Conservation (phyloP, 2,113 vertebrate species). For the Hyla sarda region DNA sequence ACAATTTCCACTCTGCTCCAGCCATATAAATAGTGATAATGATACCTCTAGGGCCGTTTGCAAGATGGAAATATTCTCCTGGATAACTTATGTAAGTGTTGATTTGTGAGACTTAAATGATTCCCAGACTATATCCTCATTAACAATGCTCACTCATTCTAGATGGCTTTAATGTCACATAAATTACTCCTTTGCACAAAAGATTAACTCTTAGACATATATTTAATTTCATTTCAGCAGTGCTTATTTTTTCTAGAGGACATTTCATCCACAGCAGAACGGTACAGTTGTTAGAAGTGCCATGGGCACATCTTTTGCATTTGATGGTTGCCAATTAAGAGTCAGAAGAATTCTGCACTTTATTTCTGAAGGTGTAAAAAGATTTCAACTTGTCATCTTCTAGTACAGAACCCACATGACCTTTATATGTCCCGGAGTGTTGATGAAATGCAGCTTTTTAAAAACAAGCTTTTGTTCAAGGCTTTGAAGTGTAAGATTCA, state of each 20-base stretch:
- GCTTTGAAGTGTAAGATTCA: slow-evolving; percentile 81
- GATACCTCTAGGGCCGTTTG: background rate
- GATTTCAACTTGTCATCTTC: slow-evolving; percentile 60
- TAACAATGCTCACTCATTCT: background rate
- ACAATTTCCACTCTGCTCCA: background rate
- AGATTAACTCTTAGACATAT: slow-evolving; percentile 2
- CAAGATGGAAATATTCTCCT: background rate
- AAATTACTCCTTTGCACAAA: background rate
- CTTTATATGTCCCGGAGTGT: slow-evolving; percentile 73
- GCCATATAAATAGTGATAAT: background rate
- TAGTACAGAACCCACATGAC: slow-evolving; percentile 60
- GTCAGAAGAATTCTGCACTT: slow-evolving; percentile 55
- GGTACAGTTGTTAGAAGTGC: slow-evolving; percentile 22
- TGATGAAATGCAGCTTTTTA: slow-evolving; percentile 71
- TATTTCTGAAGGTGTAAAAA: slow-evolving; percentile 57
- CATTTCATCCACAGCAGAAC: slow-evolving; percentile 1
- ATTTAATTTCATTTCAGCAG: slow-evolving; percentile 29
- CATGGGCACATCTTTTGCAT: background rate
- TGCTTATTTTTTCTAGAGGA: slow-evolving; percentile 3
- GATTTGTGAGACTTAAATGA: background rate
- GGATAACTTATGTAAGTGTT: background rate
- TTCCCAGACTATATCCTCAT: slow-evolving; percentile 9
- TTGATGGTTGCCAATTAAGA: slow-evolving; percentile 63
- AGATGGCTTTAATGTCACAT: slow-evolving; percentile 13
- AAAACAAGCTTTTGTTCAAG: slow-evolving; percentile 70